Evolutionary conservation across 2,113 vertebrate species (phyloP).

Genomic region (Polypterus bichir): DNA sequence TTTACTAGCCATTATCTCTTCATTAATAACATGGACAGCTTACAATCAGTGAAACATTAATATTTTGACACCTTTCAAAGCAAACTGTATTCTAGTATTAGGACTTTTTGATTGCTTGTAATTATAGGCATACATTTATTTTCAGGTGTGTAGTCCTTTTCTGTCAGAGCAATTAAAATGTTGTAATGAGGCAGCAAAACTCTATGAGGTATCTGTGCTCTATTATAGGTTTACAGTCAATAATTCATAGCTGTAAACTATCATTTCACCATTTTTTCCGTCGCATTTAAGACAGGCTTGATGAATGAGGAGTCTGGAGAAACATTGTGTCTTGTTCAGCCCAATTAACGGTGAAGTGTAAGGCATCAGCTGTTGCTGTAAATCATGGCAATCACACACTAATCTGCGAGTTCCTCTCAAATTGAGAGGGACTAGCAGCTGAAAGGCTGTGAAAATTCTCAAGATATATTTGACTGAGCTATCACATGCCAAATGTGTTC

Average conservation of each 20-base stretch:
- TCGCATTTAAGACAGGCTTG: neutral
- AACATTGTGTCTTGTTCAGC: neutral
- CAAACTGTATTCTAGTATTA: neutral
- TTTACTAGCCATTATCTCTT: no score
- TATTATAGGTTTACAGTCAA: slow-evolving; percentile 24
- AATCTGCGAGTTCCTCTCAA: neutral
- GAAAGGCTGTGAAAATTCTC: slow-evolving; percentile 9
- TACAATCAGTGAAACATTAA: neutral
- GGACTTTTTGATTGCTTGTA: neutral
- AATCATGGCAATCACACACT: slow-evolving; percentile 6
- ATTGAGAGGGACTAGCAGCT: slow-evolving; percentile 1
- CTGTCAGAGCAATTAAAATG: slow-evolving; percentile 40
- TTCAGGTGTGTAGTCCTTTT: neutral
- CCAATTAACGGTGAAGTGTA: neutral
- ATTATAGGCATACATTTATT: neutral
- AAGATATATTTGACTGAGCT: slow-evolving; percentile 5
- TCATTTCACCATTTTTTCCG: neutral
- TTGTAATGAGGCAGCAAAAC: slow-evolving; percentile 33
- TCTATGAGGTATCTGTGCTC: slow-evolving; percentile 8
- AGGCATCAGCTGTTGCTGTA: slow-evolving; percentile 5
- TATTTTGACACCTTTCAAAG: neutral
- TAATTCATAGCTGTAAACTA: neutral
- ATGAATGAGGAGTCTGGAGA: neutral
- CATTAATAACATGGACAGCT: no score
- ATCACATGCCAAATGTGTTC: slow-evolving; percentile 6